Evolutionary conservation across 2,888 invertebrate genomes (phyloP), one percentile per base, ranked within the genome.

Genomic region (Prosopocoilus inquinatus): DNA sequence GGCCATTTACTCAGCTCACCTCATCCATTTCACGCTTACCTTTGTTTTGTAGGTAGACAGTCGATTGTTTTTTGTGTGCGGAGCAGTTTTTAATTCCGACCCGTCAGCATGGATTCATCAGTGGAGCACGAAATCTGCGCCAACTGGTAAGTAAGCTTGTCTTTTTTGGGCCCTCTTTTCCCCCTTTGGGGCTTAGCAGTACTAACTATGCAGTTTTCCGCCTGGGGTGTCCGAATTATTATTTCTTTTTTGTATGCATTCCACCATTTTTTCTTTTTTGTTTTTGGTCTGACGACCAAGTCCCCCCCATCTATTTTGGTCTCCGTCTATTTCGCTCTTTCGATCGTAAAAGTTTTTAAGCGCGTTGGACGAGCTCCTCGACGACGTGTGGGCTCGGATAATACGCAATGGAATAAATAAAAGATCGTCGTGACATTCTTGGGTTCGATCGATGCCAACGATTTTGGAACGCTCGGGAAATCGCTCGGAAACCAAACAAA

Each of bases 81-180:
- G 33, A 34, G 12, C 20, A 28, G 20, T 28, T 28, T 28, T 28
- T 28, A 28, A 28, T 28, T 41, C n/a, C n/a, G n/a, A n/a, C n/a
- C n/a, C 15, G 43, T 43, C 20, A 9, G 15, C 28, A 60, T 57
- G 60, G 57, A 52, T 12, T 78, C 79, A 38, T 78, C 77, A 62
- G 72, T 72, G 32, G 80, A 79, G 62, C 73, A 75, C 38, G 78
- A 78, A 68, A 70, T 72, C 53, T 82, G 82, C 68, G 74, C 74
- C 34, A 82, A 82, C 72, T 82, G 82, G 82, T 82, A 65, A 80
- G 81, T 75, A n/a, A n/a, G n/a, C n/a, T n/a, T n/a, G n/a, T n/a
- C n/a, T n/a, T n/a, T 28, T 28, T 28, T 28, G 20, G 5, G 5
- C 20, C 5, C 20, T 28, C 20, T 28, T 28, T 28, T 28, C 3